phyloP scores from a whole-genome alignment of 2,113 vertebrate genomes.

The Polypterus senegalus region DNA sequence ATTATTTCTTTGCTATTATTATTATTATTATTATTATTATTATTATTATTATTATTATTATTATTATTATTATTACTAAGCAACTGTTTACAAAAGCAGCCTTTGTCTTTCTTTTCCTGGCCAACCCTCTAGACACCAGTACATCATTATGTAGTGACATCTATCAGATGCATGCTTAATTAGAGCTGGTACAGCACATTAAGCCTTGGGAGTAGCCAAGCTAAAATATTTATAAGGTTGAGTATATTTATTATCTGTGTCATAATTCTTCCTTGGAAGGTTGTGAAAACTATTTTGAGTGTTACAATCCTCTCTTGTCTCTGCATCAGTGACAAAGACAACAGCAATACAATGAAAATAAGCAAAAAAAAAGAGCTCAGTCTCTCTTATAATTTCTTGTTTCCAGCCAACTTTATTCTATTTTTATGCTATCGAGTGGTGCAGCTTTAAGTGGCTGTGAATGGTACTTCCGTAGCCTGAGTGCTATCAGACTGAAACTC shows the following conservation, averaged over 20 bases:
- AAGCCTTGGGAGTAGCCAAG: constrained; percentile 47
- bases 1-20: constrained; percentile 37
- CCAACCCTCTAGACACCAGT: constrained; percentile 30
- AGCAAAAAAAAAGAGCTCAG: constrained; percentile 8
- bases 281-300: constrained; percentile 24
- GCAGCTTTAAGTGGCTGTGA: constrained; percentile 54
- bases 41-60: constrained; percentile 18
- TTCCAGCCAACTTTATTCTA: constrained; percentile 55
- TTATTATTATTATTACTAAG: background rate
- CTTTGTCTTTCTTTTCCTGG: constrained; percentile 29
- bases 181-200: constrained; percentile 57
- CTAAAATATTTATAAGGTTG: constrained; percentile 64
- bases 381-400: constrained; percentile 48
- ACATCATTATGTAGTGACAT: constrained; percentile 50
- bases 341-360: background rate
- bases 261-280: constrained; percentile 44
- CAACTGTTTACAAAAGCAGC: constrained; percentile 35
- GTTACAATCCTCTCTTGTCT: background rate
- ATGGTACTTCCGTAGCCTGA: constrained; percentile 57
- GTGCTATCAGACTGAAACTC: constrained; percentile 40
- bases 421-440: constrained; percentile 55
- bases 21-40: constrained; percentile 36
- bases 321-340: constrained; percentile 12
- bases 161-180: constrained; percentile 59
- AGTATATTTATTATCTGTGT: constrained; percentile 59